Evolutionary conservation across 2,797 vertebrate species (phyloP).

Genomic region (Carcharodon carcharias): DNA sequence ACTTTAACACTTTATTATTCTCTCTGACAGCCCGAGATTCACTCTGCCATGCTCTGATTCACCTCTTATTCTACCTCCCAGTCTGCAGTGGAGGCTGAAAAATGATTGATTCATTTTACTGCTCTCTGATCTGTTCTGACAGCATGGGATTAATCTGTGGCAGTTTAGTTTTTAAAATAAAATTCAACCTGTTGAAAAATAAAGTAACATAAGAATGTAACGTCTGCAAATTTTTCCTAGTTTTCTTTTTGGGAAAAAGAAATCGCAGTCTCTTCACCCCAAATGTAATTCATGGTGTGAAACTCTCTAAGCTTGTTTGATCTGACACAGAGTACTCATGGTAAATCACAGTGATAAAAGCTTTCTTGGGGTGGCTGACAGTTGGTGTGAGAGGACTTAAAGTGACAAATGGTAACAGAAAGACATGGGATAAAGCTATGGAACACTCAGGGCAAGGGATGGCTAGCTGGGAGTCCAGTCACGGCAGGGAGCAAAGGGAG

Average conservation of each 20-base stretch:
- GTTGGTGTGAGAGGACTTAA: neutral
- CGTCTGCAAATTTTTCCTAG: neutral
- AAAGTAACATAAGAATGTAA: neutral
- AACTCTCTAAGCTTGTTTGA: neutral
- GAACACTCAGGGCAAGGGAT: neutral
- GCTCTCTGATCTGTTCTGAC: neutral
- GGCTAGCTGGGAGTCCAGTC: neutral
- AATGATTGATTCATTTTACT: slow-evolving; percentile 28
- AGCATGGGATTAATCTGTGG: neutral
- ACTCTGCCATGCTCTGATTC: slow-evolving; percentile 25
- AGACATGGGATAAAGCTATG: neutral
- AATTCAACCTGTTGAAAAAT: neutral
- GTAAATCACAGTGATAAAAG: neutral
- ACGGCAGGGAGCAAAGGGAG: neutral
- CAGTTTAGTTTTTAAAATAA: neutral
- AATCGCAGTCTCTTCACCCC: neutral
- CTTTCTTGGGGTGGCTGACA: neutral
- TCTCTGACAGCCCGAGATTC: neutral
- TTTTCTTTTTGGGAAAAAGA: neutral
- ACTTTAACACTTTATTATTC: slow-evolving; percentile 35
- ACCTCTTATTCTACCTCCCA: neutral
- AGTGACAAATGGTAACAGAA: neutral
- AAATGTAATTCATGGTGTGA: neutral
- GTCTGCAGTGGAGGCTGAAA: neutral
- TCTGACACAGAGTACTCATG: too few species aligned